Conservation (phyloP, 2,797 vertebrate species). For the Poliocrania exsul region DNA sequence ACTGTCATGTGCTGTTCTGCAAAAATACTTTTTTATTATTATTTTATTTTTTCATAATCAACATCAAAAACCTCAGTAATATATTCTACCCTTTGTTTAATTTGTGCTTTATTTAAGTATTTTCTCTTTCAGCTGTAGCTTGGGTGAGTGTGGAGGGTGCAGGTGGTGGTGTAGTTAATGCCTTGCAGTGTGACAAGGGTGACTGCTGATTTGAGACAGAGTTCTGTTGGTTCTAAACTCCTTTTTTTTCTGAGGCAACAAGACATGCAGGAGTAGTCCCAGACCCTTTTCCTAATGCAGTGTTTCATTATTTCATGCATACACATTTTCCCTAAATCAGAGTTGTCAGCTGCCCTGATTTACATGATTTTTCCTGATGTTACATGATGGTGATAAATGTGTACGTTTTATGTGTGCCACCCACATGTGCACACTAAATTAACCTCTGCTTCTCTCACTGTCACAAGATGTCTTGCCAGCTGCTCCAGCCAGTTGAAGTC, state of each 20-base stretch:
- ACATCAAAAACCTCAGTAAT: not conserved
- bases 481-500: constrained; percentile 6
- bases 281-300: not conserved
- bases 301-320: not conserved
- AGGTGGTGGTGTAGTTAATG: not conserved
- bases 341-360: not conserved
- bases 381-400: not conserved
- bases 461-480: constrained; percentile 11
- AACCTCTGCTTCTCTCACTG: not conserved
- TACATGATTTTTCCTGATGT: not conserved
- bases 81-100: not conserved
- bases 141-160: not conserved
- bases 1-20: not conserved
- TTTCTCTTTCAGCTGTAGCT: not conserved
- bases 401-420: fast-evolving
- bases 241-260: not conserved
- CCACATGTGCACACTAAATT: not conserved
- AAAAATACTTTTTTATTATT: not conserved
- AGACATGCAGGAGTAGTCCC: not conserved
- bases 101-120: not conserved
- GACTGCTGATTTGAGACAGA: not conserved
- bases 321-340: not conserved
- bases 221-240: not conserved
- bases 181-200: not conserved
- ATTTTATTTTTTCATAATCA: not conserved